These are phyloP conservation scores for Aptenodytes patagonicus DNA, from an alignment of 2,113 vertebrate species.

Conservation along the genomic window DNA sequence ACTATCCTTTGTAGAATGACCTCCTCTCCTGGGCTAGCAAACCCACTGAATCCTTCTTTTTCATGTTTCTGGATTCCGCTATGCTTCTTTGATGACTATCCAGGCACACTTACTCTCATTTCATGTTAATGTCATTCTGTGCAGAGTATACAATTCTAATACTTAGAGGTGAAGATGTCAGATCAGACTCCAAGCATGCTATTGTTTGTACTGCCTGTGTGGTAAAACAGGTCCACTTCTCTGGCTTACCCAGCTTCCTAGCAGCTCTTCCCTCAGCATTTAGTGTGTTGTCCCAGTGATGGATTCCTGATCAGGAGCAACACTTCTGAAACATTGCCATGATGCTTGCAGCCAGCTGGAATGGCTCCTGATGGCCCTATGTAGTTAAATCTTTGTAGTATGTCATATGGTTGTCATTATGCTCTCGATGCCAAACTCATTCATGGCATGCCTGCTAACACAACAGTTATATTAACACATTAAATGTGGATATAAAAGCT, in stretches of 20 bases:
- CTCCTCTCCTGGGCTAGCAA: background rate
- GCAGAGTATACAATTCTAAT: background rate
- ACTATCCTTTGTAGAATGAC: background rate
- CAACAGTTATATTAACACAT: background rate
- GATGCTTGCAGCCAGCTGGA: background rate
- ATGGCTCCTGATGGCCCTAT: background rate
- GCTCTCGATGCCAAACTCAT: background rate
- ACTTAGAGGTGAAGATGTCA: background rate
- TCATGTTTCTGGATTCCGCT: background rate
- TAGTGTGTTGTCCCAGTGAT: background rate
- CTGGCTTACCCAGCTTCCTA: background rate
- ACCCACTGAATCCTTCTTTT: background rate
- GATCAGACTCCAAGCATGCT: background rate
- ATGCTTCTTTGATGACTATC: background rate
- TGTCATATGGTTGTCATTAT: background rate
- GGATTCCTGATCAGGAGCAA: background rate
- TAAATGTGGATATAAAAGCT: background rate
- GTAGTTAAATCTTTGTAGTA: background rate
- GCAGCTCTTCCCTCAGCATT: background rate
- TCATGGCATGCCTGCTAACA: background rate
- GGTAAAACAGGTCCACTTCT: background rate
- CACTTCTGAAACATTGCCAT: background rate
- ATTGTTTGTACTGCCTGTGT: background rate
- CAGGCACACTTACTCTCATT: background rate
- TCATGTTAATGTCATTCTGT: background rate